These are phyloP conservation scores for Rhagoletis zephyria DNA, from an alignment of 1,140 invertebrate species.

Conservation along the genomic window DNA sequence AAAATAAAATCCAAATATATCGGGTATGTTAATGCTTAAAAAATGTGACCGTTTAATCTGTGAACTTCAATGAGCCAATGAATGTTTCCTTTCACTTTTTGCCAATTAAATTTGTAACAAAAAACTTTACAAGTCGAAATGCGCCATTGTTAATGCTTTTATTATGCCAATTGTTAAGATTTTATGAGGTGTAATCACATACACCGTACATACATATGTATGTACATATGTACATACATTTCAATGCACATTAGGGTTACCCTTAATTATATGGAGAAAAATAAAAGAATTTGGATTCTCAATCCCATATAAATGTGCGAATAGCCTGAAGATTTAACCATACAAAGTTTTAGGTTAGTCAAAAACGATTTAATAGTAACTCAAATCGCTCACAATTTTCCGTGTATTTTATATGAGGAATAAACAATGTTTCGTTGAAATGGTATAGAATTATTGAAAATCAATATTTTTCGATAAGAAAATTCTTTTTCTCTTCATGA, in stretches of 20 bases:
- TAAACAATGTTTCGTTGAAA: too few species aligned
- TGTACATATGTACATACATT: neutral
- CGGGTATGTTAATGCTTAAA: neutral
- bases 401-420: too few species aligned
- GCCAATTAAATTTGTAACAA: conserved; percentile 17
- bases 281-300: too few species aligned
- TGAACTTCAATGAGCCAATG: neutral
- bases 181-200: neutral
- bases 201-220: neutral
- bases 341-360: too few species aligned
- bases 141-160: neutral
- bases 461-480: too few species aligned
- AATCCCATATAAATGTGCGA: too few species aligned
- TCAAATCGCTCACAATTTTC: too few species aligned
- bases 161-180: neutral
- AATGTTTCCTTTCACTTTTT: neutral
- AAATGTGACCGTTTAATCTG: too few species aligned
- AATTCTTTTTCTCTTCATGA: too few species aligned
- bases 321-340: too few species aligned
- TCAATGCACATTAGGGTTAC: neutral
- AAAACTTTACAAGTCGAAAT: neutral
- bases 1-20: neutral
- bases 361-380: too few species aligned
- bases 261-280: neutral
- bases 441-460: too few species aligned